These are phyloP conservation scores for Ahaetulla prasina DNA, from an alignment of 2,113 vertebrate genomes.

Conservation along the genomic window DNA sequence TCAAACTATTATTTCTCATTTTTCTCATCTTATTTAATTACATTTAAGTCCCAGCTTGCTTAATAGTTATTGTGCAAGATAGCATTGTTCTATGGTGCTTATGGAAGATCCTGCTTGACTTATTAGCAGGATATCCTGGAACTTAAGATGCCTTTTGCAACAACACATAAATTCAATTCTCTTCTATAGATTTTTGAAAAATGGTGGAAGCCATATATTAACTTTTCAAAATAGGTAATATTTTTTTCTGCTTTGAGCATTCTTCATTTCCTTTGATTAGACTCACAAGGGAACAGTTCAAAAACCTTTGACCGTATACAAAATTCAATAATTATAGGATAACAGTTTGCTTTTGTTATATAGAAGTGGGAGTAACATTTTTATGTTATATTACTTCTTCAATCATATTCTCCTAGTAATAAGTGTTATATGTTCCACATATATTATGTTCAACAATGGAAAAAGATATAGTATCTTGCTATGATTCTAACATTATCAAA, in stretches of 20 bases:
- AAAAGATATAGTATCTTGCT: slow-evolving; percentile 30
- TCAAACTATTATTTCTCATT: not conserved
- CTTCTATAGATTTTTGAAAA: not conserved
- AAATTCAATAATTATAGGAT: not conserved
- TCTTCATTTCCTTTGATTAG: not conserved
- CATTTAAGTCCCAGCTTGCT: not conserved
- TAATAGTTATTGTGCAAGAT: not conserved
- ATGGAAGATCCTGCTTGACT: not conserved
- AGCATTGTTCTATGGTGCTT: not conserved
- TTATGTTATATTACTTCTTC: not conserved
- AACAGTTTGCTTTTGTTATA: not conserved
- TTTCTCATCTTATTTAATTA: not conserved
- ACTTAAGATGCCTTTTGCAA: not conserved
- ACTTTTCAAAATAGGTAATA: not conserved
- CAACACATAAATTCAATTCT: not conserved
- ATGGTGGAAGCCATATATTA: not conserved
- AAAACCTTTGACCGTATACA: not conserved
- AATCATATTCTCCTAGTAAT: not conserved
- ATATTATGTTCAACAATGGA: slow-evolving; percentile 49
- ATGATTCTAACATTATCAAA: slow-evolving; percentile 29
- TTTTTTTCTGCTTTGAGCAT: not conserved
- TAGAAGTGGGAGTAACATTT: not conserved
- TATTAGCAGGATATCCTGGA: not conserved
- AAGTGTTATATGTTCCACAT: slow-evolving; percentile 31
- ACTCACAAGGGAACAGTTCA: not conserved